A percentile compares a stretch with the other conserved stretches of the same genome.
phyloP scores from a whole-genome alignment of 2,113 vertebrate genomes.

The Pao palembangensis region DNA sequence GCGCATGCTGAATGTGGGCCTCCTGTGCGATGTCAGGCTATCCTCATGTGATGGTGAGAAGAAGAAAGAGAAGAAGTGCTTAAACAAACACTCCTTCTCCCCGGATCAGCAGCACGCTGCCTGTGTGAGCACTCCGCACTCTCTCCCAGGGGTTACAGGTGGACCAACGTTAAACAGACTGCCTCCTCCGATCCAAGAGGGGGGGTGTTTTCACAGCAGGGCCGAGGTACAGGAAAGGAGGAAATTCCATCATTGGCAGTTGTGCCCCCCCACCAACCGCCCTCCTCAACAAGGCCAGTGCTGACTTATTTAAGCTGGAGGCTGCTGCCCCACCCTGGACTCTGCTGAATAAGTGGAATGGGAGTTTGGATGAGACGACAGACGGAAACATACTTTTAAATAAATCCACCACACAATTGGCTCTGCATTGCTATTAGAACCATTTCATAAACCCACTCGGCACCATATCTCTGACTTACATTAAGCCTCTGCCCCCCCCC shows the following conservation, averaged over 20 bases:
- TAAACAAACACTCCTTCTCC: conserved; percentile 22
- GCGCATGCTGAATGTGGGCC: conserved; percentile 4
- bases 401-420: conserved; percentile 31
- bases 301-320: conserved; percentile 46
- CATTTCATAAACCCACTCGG: conserved; percentile 18
- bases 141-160: conserved; percentile 62
- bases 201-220: conserved; percentile 60
- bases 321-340: conserved; percentile 21
- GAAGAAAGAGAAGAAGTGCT: conserved; percentile 40
- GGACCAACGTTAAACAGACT: conserved; percentile 70
- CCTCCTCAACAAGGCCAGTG: conserved; percentile 7
- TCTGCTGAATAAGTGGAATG: conserved; percentile 51
- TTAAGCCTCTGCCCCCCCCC: conserved; percentile 2
- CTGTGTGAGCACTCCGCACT: conserved; percentile 46
- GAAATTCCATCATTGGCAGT: conserved; percentile 63
- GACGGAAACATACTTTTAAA: conserved; percentile 37
- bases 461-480: conserved; percentile 29
- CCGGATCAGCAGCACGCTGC: conserved; percentile 15
- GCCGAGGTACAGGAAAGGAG: conserved; percentile 66
- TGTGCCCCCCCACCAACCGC: conserved; percentile 18
- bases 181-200: conserved; percentile 42
- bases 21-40: conserved; percentile 38
- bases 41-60: conserved; percentile 2
- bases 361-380: conserved; percentile 4
- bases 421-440: conserved; percentile 35